Conservation (phyloP, 2,888 invertebrate species). For the Scaeva pyrastri region DNA sequence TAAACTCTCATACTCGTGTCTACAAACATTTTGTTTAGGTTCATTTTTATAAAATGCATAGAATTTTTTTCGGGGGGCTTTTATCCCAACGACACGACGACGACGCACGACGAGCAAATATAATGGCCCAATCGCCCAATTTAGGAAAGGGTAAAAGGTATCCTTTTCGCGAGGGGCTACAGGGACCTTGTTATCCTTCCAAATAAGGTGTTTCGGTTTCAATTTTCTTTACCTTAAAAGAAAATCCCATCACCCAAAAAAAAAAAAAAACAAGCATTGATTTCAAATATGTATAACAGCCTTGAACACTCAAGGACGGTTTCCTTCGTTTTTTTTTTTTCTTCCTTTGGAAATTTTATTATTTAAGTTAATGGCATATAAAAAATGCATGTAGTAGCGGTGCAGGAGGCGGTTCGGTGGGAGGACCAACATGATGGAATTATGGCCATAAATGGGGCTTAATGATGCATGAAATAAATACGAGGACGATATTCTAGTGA, state of each 20-base stretch:
- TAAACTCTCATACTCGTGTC: slow-evolving; percentile 23
- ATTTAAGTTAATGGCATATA: slow-evolving; percentile 45
- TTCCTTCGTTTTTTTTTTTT: not conserved
- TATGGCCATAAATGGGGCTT: slow-evolving; percentile 22
- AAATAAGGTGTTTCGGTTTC: slow-evolving; percentile 40
- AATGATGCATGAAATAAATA: slow-evolving; percentile 67
- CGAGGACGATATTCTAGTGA: slow-evolving; percentile 16
- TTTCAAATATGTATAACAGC: slow-evolving; percentile 38
- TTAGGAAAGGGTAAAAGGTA: not conserved
- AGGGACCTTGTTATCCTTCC: not conserved
- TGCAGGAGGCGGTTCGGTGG: not conserved
- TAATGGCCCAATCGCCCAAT: not conserved
- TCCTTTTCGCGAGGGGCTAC: not conserved
- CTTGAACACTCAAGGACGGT: slow-evolving; percentile 30
- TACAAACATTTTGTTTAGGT: slow-evolving; percentile 12
- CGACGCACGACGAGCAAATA: slow-evolving; percentile 30
- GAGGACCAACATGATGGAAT: slow-evolving; percentile 10
- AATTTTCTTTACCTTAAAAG: slow-evolving; percentile 8
- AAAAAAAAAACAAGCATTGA: slow-evolving; percentile 42
- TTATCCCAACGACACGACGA: slow-evolving; percentile 28
- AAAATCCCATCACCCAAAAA: slow-evolving; percentile 18
- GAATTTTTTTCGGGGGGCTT: slow-evolving; percentile 48
- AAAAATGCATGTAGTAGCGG: slow-evolving; percentile 8
- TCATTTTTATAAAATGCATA: slow-evolving; percentile 21
- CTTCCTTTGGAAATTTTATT: slow-evolving; percentile 34